Percentiles rank a stretch among this genome's conserved stretches.
phyloP scores from a whole-genome alignment of 1,140 invertebrate species.

The Mamestra configurata region DNA sequence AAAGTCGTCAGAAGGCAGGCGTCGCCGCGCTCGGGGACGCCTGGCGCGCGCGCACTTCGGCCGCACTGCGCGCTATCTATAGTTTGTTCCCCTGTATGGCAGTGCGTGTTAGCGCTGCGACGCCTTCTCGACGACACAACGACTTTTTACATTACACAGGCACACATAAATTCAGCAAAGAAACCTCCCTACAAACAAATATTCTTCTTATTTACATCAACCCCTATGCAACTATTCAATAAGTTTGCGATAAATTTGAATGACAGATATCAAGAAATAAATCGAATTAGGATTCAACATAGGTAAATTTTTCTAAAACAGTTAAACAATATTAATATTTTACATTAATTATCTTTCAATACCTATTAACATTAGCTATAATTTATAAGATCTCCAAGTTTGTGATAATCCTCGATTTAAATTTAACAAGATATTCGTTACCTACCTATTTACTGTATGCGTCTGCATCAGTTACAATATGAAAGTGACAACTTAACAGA shows the following conservation, averaged over 20 bases:
- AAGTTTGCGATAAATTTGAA: slow-evolving; percentile 76
- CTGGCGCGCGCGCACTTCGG: not conserved
- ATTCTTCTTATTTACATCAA: slow-evolving; percentile 77
- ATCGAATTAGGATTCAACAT: slow-evolving; percentile 81
- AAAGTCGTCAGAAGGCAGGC: slow-evolving; percentile 55
- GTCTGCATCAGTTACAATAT: slow-evolving; percentile 71
- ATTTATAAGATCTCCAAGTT: slow-evolving; percentile 84
- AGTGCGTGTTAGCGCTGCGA: slow-evolving; percentile 50
- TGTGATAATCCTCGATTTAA: slow-evolving; percentile 83
- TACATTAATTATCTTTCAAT: slow-evolving; percentile 84
- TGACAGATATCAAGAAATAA: slow-evolving; percentile 78
- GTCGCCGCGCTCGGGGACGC: slow-evolving; percentile 23
- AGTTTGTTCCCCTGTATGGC: slow-evolving; percentile 46
- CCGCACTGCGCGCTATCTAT: not conserved
- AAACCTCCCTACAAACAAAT: slow-evolving; percentile 78
- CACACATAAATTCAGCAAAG: slow-evolving; percentile 82
- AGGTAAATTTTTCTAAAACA: slow-evolving; percentile 88
- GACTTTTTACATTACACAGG: slow-evolving; percentile 68
- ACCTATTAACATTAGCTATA: slow-evolving; percentile 87
- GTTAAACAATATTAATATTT: slow-evolving; percentile 81
- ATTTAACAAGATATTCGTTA: slow-evolving; percentile 86
- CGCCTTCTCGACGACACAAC: slow-evolving; percentile 55
- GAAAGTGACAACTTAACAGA: slow-evolving; percentile 78
- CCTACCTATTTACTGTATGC: slow-evolving; percentile 83
- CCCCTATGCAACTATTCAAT: slow-evolving; percentile 81